Evolutionary conservation across 2,888 invertebrate genomes (phyloP), one percentile per base, ranked within the genome.

Genomic region (Tetheella fluctuosa): DNA sequence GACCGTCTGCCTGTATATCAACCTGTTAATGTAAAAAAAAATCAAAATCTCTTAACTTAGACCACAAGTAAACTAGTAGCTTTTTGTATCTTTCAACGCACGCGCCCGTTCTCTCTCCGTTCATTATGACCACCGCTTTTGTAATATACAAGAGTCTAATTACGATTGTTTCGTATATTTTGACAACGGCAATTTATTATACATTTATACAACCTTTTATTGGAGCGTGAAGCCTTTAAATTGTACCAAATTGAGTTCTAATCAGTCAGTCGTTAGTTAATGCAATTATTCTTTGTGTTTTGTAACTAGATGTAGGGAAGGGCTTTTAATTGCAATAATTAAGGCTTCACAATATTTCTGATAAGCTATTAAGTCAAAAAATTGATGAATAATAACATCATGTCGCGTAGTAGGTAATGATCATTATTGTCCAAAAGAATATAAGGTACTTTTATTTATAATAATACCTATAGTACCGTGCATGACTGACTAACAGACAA

Each of bases 101-200:
- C 90, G 89, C 88, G 88, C 88, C 83, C 69, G 48, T 48, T 48
- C 76, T 71, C 66, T 60, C 66, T 60, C 65, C 80, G 78, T 81
- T 88, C 84, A 86, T 88, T 87, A 86, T 84, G 64, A 74, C 68
- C 71, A 66, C 71, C 68, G 80, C 88, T 85, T 84, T 93, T 92
- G 90, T 92, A 84, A 85, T 73, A 72, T 79, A 92, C 90, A 91
- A 92, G 88, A 87, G 86, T 71, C 86, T 90, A 89, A 92, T 93
- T 91, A 93, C 87, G 75, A 88, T 87, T 90, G 91, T 93, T 87
- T 86, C 84, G 77, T 83, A 84, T 85, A 85, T 91, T 91, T 91
- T 91, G 91, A 92, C 92, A 91, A 89, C 84, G 68, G 79, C 85
- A 81, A 93, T 91, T 92, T 93, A 88, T 92, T 86, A 91, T 78